Conservation (phyloP, 2,797 vertebrate species). For the Liparis tanakae region DNA sequence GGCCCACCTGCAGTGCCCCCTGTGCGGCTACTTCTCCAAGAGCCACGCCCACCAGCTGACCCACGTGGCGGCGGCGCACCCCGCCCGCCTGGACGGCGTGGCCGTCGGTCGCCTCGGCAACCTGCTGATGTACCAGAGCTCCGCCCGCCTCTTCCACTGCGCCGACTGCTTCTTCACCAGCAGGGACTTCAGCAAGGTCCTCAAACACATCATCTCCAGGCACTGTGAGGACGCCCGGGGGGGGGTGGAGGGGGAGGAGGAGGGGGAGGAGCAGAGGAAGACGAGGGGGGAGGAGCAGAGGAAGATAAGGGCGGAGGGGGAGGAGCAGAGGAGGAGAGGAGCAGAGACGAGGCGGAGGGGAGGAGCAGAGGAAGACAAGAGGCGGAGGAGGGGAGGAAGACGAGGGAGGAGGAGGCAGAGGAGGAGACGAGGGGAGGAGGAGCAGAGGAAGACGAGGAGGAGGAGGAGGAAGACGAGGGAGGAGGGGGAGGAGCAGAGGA, state of each 20-base stretch:
- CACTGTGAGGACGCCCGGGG: conserved; percentile 62
- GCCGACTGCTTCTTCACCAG: conserved; percentile 66
- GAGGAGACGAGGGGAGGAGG: too few species aligned
- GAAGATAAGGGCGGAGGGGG: neutral
- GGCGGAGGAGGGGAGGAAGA: neutral
- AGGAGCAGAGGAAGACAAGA: neutral
- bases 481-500: neutral
- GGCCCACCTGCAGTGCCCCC: conserved; percentile 63
- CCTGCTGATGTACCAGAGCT: conserved; percentile 71
- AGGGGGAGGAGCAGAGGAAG: neutral
- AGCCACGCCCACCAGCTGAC: conserved; percentile 71
- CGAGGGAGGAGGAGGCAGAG: too few species aligned
- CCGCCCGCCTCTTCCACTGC: conserved; percentile 72
- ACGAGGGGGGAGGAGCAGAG: neutral
- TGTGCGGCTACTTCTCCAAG: conserved; percentile 63
- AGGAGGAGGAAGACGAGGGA: too few species aligned
- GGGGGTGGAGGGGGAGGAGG: neutral
- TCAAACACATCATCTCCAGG: conserved; percentile 65
- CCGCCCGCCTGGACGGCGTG: conserved; percentile 45
- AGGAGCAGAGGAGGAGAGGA: neutral
- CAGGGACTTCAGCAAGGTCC: conserved; percentile 69
- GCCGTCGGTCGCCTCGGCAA: conserved; percentile 67
- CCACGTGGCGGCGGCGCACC: conserved; percentile 66
- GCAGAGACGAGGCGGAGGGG: too few species aligned
- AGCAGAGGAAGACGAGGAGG: too few species aligned